Base-by-base conservation (phyloP, 2,888 invertebrate species). In the Drosophila paranaensis region DNA sequence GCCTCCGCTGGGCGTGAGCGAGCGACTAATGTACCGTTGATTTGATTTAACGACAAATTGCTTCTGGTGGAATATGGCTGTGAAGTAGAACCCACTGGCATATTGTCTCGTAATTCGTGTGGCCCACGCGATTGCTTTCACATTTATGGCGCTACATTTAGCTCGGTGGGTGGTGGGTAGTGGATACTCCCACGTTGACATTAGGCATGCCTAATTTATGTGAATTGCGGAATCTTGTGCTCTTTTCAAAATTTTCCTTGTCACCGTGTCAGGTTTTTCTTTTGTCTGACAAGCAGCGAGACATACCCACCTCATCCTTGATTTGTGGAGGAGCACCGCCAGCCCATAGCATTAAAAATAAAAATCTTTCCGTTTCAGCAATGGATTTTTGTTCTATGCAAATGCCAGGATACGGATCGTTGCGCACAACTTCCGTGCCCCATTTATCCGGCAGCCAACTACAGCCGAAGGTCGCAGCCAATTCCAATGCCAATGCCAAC, bases 21-120 rank as follows among this genome's bases (percentile, higher is more conserved):
- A 30, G 58, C 61, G 72, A 66, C 74, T 82, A 86, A 82, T 82
- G 81, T 84, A 75, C 54, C 88, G 75, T 70, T 88, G 79, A 83
- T 83, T 89, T 89, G 82, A 83, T 83, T 89, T 89, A 68, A 79
- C 72, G 67, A 88, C 65, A 51, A 65, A 55, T 65, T 80, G 81
- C 60, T 64, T 25, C 37, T 37, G 53, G n/a, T 35, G 25, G 35
- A n/a, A 40, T 48, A 20, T 5, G 45, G 20, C 43, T 40, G 33
- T 8, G 50, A 33, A 20, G 50, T 13, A 50, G 13, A 16, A 13
- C 40, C 13, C 20, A 30, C 40, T 35, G 71, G 42, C 51, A 65
- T 45, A 55, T 57, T 54, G 70, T 53, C 58, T 77, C 43, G 57
- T 64, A 61, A 61, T 64, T 64, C 42, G n/a, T 67, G 72, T 61